Percentiles rank a stretch among this genome's conserved stretches.
Conservation (phyloP, 2,888 invertebrate genomes). For the Polyommatus iphigenia region DNA sequence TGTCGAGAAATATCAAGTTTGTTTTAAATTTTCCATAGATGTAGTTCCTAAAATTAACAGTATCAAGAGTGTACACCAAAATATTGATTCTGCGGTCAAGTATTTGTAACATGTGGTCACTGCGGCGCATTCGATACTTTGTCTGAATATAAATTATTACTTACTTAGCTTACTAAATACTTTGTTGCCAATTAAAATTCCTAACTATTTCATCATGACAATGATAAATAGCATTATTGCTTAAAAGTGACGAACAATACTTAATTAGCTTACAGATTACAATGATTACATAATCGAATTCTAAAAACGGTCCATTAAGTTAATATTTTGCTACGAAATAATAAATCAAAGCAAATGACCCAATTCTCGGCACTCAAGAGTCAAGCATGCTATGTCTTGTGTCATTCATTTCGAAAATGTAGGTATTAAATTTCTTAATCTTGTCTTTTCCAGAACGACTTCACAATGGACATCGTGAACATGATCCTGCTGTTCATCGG, state of each 20-base stretch:
- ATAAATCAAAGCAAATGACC: too few species aligned
- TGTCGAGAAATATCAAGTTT: too few species aligned
- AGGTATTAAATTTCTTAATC: background rate
- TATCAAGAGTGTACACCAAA: background rate
- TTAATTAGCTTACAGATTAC: background rate
- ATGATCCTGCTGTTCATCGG: conserved; percentile 85
- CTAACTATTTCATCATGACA: background rate
- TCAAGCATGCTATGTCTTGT: background rate
- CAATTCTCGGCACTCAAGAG: too few species aligned
- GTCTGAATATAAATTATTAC: background rate
- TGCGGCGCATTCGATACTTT: background rate
- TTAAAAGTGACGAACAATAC: background rate
- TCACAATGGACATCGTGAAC: conserved; percentile 85
- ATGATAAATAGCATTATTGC: background rate
- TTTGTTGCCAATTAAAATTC: background rate
- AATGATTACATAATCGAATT: too few species aligned
- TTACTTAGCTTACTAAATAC: background rate
- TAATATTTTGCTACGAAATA: too few species aligned
- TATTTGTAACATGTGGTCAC: background rate
- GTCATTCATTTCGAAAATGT: background rate
- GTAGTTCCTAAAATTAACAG: background rate
- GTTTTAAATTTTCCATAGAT: too few species aligned
- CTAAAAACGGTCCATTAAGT: too few species aligned
- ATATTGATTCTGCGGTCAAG: background rate
- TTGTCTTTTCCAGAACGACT: conserved; percentile 80